Conservation (phyloP, 2,888 invertebrate genomes). For the Microchrysa polita region DNA sequence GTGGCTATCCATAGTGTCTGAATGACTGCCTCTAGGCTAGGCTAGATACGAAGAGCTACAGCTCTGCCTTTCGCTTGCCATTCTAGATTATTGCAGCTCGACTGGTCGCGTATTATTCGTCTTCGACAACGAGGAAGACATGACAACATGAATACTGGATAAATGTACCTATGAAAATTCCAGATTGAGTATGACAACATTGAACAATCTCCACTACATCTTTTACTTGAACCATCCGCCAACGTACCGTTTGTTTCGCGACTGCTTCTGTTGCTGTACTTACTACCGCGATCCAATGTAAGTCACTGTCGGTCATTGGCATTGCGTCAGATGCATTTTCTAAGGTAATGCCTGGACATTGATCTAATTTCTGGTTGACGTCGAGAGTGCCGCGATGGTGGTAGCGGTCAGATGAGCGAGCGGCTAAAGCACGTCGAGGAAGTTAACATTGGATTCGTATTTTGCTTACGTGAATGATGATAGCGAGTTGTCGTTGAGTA, state of each 20-base stretch:
- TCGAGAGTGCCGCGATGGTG: too few species aligned
- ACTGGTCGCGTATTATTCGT: too few species aligned
- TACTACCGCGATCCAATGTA: constrained; percentile 60
- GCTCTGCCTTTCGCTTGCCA: constrained; percentile 3
- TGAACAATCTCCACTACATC: constrained; percentile 12
- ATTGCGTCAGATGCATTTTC: constrained; percentile 57
- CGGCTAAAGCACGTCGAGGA: too few species aligned
- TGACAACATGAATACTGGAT: not conserved
- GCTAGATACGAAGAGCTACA: constrained; percentile 14
- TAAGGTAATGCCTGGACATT: constrained; percentile 61
- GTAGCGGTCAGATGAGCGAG: not conserved
- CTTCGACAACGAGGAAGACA: too few species aligned
- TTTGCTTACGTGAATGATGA: too few species aligned
- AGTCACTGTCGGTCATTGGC: constrained; percentile 65
- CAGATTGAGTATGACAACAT: constrained; percentile 32
- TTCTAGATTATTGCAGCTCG: not conserved
- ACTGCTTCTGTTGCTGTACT: constrained; percentile 51
- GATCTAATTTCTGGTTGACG: constrained; percentile 56
- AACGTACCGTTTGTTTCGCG: constrained; percentile 46
- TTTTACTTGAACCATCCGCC: constrained; percentile 50
- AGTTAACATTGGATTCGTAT: not conserved
- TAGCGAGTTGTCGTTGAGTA: too few species aligned
- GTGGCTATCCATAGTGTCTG: not conserved
- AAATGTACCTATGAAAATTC: not conserved
- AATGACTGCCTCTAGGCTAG: constrained; percentile 5